Base-by-base conservation (phyloP, 2,888 invertebrate species). In the Microplitis deprimator region DNA sequence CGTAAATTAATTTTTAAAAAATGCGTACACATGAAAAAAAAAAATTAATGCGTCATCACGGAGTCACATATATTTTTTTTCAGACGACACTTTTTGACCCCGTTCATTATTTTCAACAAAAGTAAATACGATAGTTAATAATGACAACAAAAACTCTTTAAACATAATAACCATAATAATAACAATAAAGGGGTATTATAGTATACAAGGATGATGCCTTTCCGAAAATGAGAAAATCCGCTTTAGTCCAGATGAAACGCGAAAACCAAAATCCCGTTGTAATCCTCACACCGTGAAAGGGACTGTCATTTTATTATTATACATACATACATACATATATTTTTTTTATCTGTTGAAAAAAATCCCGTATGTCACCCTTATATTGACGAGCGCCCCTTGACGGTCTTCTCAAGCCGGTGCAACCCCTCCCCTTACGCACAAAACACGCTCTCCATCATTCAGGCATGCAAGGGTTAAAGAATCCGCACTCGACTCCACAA, bases 181-280 rank as follows among this genome's bases (percentile, higher is more conserved):
- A 13, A 50, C 13, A 13, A 50, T 50, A 50, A 50, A 13, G 4
- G 50, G 4, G 50, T 50, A 50, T 50, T 50, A 50, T 50, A 50
- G 50, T 13, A 13, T 50, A 50, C 13, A 50, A 50, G 65, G 20
- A 65, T 65, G 38, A 29, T 20, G 13, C 38, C 13, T 50, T 75
- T 70, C 38, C 7, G 6, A 83, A 88, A 89, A 89, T 89, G 89
- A 86, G 87, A 86, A 89, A 90, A 90, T 89, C 89, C 88, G 89
- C 88, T 89, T 89, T 89, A 81, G 85, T 83, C 84, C 85, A 83
- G 82, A 85, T 86, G 87, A 87, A 87, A 87, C 85, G 86, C 84
- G 85, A 87, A 88, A 89, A 90, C 89, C 89, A 88, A 90, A 90
- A 90, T 90, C 89, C 89, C 86, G 80, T 83, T 89, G 89, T 90